Base-by-base conservation (phyloP, 2,888 invertebrate species). In the Dione vanillae region DNA sequence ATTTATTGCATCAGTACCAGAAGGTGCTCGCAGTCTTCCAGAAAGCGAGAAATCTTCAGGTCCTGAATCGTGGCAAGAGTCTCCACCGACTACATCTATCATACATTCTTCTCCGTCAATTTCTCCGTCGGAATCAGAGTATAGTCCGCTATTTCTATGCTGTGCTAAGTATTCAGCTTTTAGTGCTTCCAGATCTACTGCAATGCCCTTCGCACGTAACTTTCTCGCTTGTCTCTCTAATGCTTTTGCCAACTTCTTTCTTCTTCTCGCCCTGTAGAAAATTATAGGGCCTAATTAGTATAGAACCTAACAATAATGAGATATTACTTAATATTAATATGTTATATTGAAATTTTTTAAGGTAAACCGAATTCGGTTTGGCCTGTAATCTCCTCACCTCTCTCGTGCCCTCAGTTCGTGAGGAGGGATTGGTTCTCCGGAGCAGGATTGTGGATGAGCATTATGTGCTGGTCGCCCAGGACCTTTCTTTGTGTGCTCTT, bases 401-500 rank as follows among this genome's bases (percentile, higher is more conserved):
- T 98, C 97, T 83, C 97, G 96, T 58, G 97, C 96, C 75, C 96
- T 94, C 47, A 97, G 94, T 90, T 97, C 97, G 82, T 96, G 98
- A 12, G 97, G 97, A 41, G 98, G 98, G 83, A 99, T 98, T 19
- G 99, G 99, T 83, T 99, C 99, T 9, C 99, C 99, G 78, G 97
- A 98, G 91, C 99, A 99, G 67, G 98, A 98, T 88, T 99, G 98
- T 0, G 99, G 99, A 87, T 99, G 99, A 7, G 99, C 98, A 93
- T 99, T 99, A 94, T 99, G 99, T 8, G 99, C 98, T 54, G 99
- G 99, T 89, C 99, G 96, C 0, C 99, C 99, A 0, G 99, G 99
- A 19, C 99, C 99, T 88, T 99, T 99, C 93, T 98, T 98, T 71
- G 99, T 99, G 93, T 99, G 98, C 90, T 99, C 99, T 92, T 98